These are phyloP conservation scores for Tretioscincus oriximinensis DNA, from an alignment of 2,113 vertebrate genomes.

Conservation along the genomic window DNA sequence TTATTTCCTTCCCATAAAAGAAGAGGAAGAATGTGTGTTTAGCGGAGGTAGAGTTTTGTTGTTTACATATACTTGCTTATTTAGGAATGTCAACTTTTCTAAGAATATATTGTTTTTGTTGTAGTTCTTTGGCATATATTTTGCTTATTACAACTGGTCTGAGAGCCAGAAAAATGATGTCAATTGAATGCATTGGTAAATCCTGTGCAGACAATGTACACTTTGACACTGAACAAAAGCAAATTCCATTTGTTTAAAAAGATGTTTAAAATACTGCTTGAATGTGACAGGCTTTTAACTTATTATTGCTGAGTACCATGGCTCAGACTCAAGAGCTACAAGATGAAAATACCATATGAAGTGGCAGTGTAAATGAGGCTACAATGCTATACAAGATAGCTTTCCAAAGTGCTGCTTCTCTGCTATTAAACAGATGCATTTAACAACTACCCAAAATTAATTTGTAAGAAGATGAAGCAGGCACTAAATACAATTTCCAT, in stretches of 20 bases:
- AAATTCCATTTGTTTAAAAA: constrained; percentile 56
- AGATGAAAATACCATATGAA: constrained; percentile 55
- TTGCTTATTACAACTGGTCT: constrained; percentile 25
- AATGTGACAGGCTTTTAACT: constrained; percentile 55
- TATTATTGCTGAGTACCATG: constrained; percentile 53
- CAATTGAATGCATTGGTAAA: constrained; percentile 26
- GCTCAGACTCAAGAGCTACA: constrained; percentile 47
- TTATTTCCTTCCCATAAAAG: too few species aligned
- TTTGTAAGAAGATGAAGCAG: constrained; percentile 20
- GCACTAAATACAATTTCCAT: constrained; percentile 48
- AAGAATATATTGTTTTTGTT: constrained; percentile 5
- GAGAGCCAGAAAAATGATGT: neutral
- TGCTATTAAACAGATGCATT: constrained; percentile 50
- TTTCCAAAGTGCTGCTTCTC: constrained; percentile 61
- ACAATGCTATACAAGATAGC: constrained; percentile 50
- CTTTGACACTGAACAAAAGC: constrained; percentile 34
- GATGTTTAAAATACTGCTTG: constrained; percentile 47
- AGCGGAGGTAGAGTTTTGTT: too few species aligned
- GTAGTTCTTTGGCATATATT: neutral
- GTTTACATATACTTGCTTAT: constrained; percentile 5
- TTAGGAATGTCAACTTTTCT: constrained; percentile 13
- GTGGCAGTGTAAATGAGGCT: constrained; percentile 50
- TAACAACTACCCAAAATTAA: constrained; percentile 56
- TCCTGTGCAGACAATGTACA: constrained; percentile 32
- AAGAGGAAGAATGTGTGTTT: too few species aligned